Percentiles rank a stretch among this genome's conserved stretches.
These are phyloP conservation scores for Cephus rjabovi DNA, from an alignment of 2,888 invertebrate genomes.

Conservation along the genomic window DNA sequence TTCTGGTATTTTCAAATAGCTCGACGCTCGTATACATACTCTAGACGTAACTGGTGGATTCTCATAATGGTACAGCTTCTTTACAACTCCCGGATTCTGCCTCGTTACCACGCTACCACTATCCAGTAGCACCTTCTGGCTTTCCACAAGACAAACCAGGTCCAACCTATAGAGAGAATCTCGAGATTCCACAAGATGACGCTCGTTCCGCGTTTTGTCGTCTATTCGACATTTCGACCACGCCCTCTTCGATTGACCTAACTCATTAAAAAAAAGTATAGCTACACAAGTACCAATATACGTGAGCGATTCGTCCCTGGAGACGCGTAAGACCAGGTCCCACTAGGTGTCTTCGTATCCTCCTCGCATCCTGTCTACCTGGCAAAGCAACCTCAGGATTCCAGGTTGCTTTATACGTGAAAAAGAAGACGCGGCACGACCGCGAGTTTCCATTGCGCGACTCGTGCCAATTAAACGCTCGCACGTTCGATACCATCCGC, in stretches of 20 bases:
- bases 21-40: not conserved
- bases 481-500: not conserved
- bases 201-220: not conserved
- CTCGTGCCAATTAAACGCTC: conserved; percentile 6
- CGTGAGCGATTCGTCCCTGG: not conserved
- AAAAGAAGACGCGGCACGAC: conserved; percentile 1
- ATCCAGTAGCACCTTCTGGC: not conserved
- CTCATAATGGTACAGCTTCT: not conserved
- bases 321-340: not conserved
- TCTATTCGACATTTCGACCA: not conserved
- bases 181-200: not conserved
- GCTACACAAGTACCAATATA: not conserved
- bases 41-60: not conserved
- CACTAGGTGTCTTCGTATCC: not conserved
- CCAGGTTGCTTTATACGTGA: not conserved
- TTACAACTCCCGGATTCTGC: not conserved
- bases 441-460: conserved; percentile 2
- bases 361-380: not conserved
- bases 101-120: not conserved
- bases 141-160: not conserved
- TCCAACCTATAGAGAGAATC: not conserved
- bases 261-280: not conserved
- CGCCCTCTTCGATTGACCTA: not conserved
- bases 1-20: not conserved
- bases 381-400: not conserved